phyloP scores from a whole-genome alignment of 1,140 invertebrate genomes.

The Drosophila nikananu region DNA sequence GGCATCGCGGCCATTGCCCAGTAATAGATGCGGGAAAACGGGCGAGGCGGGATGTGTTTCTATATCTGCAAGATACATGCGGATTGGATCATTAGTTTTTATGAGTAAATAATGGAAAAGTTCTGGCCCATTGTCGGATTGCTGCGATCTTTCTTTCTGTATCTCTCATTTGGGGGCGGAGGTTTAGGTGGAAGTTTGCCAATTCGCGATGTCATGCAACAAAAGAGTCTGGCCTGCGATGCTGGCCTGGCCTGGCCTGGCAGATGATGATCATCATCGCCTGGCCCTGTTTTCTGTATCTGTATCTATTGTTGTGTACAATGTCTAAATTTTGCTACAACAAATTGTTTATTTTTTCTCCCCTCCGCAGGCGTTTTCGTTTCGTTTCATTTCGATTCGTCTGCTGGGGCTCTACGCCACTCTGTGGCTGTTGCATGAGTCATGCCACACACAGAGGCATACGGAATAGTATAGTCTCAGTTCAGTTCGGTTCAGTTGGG shows the following conservation, averaged over 20 bases:
- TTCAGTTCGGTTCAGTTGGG: constrained; percentile 77
- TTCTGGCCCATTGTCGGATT: constrained; percentile 49
- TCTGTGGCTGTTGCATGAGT: constrained; percentile 77
- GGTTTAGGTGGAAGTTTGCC: constrained; percentile 49
- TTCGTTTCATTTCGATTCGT: constrained; percentile 70
- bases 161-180: background rate
- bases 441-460: constrained; percentile 62
- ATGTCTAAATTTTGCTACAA: constrained; percentile 80
- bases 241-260: constrained; percentile 20
- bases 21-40: constrained; percentile 94
- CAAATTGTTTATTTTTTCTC: constrained; percentile 72
- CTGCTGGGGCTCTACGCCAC: constrained; percentile 45
- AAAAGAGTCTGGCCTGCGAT: constrained; percentile 67
- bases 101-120: constrained; percentile 59
- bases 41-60: constrained; percentile 92
- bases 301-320: constrained; percentile 51
- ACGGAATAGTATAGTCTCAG: constrained; percentile 47
- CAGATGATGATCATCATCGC: constrained; percentile 17
- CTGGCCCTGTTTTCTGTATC: constrained; percentile 66
- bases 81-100: constrained; percentile 56
- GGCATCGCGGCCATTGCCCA: constrained; percentile 95
- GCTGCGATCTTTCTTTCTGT: constrained; percentile 31
- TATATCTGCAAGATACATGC: constrained; percentile 87
- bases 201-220: constrained; percentile 80
- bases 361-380: constrained; percentile 42